Base-by-base conservation (phyloP, 30 jellyfish, hydroid and myxozoan genomes). In the Turritopsis dohrnii region DNA sequence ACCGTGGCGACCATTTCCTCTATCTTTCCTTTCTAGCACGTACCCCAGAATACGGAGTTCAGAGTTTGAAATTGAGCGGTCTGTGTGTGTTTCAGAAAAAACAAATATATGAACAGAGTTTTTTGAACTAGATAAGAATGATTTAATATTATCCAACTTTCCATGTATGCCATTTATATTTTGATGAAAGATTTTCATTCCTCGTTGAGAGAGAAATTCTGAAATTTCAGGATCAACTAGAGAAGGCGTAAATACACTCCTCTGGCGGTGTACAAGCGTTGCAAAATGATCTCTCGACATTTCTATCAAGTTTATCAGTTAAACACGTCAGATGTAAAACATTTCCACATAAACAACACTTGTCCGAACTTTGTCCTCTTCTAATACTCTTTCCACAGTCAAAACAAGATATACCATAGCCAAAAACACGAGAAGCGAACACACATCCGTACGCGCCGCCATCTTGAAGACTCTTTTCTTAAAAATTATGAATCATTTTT, bases 161-260 rank as follows among this genome's bases (percentile, higher is more conserved):
- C 21, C 73, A 60, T 60, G 21, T 21, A 54, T 18, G 8, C 88
- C 82, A 84, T 84, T 84, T 73, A 84, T 54, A 87, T 84, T 84
- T 74, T 74, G 91, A 60, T 74, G 91, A 30, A 84, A 84, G 91
- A 84, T 84, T 71, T 84, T 84, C 80, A 84, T 74, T 28, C 91
- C 91, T 76, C 71, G 26, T 54, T 74, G 74, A 18, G 73, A 21
- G 21, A 60, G 19, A 60, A 60, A 60, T 18, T 60, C 73, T 0
- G 73, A 60, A 21, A 54, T 54, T 18, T 21, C 21, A 60, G 73
- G 73, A 60, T 21, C 73, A 60, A 60, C 19, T n/a, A 60, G 73
- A 60, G 21, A 18, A 18, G 73, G 21, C 73, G 21, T 18, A 18
- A 18, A 18, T 60, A 21, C 21, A 21, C 21, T 60, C 73, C 21